Conservation (phyloP, 2,113 vertebrate species). For the Pontoporia blainvillei region DNA sequence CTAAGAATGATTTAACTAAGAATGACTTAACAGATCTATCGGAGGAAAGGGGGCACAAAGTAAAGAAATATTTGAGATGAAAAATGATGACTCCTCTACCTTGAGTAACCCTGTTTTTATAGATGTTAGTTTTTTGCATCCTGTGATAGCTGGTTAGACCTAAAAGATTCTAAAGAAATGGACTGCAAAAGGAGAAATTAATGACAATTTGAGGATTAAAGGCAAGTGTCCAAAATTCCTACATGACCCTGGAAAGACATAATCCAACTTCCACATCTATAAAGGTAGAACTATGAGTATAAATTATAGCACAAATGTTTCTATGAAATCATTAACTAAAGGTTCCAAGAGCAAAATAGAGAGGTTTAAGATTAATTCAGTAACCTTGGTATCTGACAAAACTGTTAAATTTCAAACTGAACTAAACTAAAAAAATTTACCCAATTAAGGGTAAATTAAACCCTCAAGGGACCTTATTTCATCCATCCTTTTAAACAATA, state of each 20-base stretch:
- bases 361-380: constrained; percentile 36
- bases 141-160: constrained; percentile 22
- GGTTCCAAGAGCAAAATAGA: constrained; percentile 17
- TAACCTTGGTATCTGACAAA: not conserved
- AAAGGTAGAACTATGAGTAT: not conserved
- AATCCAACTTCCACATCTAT: constrained; percentile 13
- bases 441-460: not conserved
- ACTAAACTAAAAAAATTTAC: not conserved
- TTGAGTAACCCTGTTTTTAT: constrained; percentile 62
- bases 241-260: not conserved
- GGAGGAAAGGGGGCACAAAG: constrained; percentile 33
- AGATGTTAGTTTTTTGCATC: constrained; percentile 57
- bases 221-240: constrained; percentile 39
- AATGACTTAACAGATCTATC: constrained; percentile 3
- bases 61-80: constrained; percentile 53
- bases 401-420: not conserved
- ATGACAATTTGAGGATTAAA: constrained; percentile 39
- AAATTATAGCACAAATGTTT: constrained; percentile 7
- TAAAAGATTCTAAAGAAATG: constrained; percentile 22
- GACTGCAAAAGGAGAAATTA: constrained; percentile 35
- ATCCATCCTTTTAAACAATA: not conserved
- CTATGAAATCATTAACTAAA: constrained; percentile 34
- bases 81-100: constrained; percentile 58
- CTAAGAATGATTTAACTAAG: constrained; percentile 52
- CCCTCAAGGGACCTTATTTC: not conserved